Conservation (phyloP, 2,888 invertebrate species). For the Tholera decimalis region DNA sequence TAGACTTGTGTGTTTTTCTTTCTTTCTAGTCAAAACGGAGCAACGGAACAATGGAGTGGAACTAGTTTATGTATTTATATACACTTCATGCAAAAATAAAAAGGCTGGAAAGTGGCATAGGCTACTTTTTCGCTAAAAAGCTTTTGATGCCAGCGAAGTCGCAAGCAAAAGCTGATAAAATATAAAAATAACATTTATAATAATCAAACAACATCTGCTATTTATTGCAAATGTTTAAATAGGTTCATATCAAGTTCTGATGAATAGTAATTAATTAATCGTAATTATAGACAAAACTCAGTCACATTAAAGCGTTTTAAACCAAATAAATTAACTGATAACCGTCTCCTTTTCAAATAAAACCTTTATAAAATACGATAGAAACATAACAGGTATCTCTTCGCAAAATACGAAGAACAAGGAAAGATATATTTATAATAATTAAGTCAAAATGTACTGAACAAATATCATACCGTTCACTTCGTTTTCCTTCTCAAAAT, state of each 20-base stretch:
- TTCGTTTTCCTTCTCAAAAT: constrained; percentile 38
- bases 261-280: not conserved
- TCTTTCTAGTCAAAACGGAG: too few species aligned
- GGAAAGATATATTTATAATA: constrained; percentile 36
- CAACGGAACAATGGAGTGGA: too few species aligned
- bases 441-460: constrained; percentile 49
- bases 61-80: too few species aligned
- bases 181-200: not conserved
- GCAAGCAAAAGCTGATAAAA: too few species aligned
- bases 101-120: too few species aligned
- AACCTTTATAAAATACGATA: not conserved
- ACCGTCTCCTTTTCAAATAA: not conserved
- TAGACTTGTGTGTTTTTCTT: too few species aligned
- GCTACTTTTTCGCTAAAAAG: too few species aligned
- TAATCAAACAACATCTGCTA: not conserved
- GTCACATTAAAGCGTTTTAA: too few species aligned
- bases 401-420: constrained; percentile 1
- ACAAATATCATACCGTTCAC: constrained; percentile 31
- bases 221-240: not conserved
- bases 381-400: not conserved
- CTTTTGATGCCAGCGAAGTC: too few species aligned
- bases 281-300: not conserved
- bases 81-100: too few species aligned
- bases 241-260: not conserved
- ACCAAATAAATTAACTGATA: not conserved